Percentiles rank a stretch among this genome's conserved stretches.
phyloP scores from a whole-genome alignment of 2,113 vertebrate species.

The Odocoileus virginianus region DNA sequence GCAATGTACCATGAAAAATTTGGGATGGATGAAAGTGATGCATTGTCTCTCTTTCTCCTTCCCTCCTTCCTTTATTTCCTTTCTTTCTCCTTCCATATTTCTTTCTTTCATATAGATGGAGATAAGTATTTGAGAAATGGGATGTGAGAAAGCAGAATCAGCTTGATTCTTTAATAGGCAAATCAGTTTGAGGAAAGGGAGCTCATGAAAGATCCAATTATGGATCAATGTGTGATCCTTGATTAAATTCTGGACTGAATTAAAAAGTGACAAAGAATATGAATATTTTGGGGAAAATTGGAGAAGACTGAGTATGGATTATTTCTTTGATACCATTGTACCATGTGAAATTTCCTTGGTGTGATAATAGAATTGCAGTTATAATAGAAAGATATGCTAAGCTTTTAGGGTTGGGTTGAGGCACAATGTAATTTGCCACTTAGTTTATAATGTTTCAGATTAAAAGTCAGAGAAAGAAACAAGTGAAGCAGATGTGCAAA shows the following conservation, averaged over 20 bases:
- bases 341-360: background rate
- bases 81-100: background rate
- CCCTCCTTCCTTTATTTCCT: background rate
- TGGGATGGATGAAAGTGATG: background rate
- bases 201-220: background rate
- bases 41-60: background rate
- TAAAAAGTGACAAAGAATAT: background rate
- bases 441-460: background rate
- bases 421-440: background rate
- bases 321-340: background rate
- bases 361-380: background rate
- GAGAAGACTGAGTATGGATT: background rate
- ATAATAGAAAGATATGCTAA: background rate
- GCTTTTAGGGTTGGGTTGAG: background rate
- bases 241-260: background rate
- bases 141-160: background rate
- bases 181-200: background rate
- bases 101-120: background rate
- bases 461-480: background rate
- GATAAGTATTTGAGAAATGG: background rate
- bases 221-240: background rate
- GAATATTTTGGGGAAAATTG: background rate
- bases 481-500: background rate
- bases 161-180: background rate
- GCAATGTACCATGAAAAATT: background rate